phyloP scores from a whole-genome alignment of 1,140 invertebrate genomes.

The Tetramorium parvispinum region DNA sequence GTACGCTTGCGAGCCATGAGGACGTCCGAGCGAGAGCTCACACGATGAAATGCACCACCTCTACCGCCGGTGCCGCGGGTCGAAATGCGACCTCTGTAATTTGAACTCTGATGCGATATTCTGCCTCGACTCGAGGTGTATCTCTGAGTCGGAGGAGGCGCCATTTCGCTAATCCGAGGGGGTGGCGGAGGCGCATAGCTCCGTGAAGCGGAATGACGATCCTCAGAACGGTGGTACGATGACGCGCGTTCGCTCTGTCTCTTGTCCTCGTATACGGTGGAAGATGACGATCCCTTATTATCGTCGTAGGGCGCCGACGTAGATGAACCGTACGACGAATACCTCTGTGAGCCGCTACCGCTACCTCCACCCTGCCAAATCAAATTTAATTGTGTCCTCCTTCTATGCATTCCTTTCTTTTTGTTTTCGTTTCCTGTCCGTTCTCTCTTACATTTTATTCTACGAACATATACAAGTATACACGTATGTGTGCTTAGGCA shows the following conservation, averaged over 20 bases:
- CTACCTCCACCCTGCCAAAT: constrained; percentile 84
- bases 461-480: constrained; percentile 56
- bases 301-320: constrained; percentile 79
- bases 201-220: constrained; percentile 82
- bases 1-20: constrained; percentile 82
- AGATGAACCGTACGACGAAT: constrained; percentile 81
- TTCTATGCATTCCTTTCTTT: constrained; percentile 77
- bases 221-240: constrained; percentile 83
- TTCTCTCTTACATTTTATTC: constrained; percentile 66
- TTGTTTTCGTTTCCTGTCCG: constrained; percentile 65
- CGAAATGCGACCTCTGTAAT: constrained; percentile 81
- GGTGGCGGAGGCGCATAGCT: constrained; percentile 81
- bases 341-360: constrained; percentile 82
- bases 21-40: constrained; percentile 79
- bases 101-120: constrained; percentile 79
- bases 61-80: constrained; percentile 78
- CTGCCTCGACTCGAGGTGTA: constrained; percentile 81
- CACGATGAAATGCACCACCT: constrained; percentile 78
- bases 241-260: constrained; percentile 82
- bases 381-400: constrained; percentile 83
- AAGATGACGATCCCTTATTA: constrained; percentile 82
- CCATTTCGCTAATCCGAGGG: constrained; percentile 80
- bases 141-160: constrained; percentile 79
- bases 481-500: constrained; percentile 42
- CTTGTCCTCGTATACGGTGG: constrained; percentile 81